Evolutionary conservation across 1,140 invertebrate species (phyloP), one percentile per base, ranked within the genome.

Genomic region (Scaptomyza hsui): DNA sequence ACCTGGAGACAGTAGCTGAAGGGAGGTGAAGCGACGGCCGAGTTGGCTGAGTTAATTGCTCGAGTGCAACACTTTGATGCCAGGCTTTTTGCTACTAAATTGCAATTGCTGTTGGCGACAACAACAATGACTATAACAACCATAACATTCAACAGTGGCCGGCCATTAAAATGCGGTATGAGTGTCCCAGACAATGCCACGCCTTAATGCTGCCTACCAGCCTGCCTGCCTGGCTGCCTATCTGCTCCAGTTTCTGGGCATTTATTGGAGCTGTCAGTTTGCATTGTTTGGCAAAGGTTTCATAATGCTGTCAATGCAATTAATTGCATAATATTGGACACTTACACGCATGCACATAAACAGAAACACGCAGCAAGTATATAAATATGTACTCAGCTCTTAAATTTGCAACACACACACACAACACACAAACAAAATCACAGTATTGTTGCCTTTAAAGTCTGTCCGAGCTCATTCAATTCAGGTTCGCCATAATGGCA

Each of bases 251-350:
- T 65, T 64, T 56, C 45, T 60, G 73, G 55, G 47, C 65, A 72
- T 83, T 72, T 80, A 76, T 71, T 61, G 61, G 48, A 68, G 51
- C 81, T 85, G 81, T 85, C 81, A 85, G 61, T 45, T 69, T 77
- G 69, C 47, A 80, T 85, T 80, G 70, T 71, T 72, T 52, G 65
- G 65, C 70, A 73, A 74, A 75, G 64, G 74, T 75, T 65, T 86
- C 81, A 86, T 77, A 86, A 77, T 86, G 77, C 73, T 86, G 77
- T 77, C 81, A 80, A 75, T 85, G 81, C 74, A 85, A 85, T 85
- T 85, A 85, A 85, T 86, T 86, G 77, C 81, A 86, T 72, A 79
- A 85, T 80, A 80, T 71, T 62, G 55, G 56, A 48, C 18, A 44
- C 32, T 32, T 57, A 47, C 42, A 65, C 44, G 62, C 29, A 48